Conservation (phyloP, 2,888 invertebrate genomes). For the Tupiocoris notatus region DNA sequence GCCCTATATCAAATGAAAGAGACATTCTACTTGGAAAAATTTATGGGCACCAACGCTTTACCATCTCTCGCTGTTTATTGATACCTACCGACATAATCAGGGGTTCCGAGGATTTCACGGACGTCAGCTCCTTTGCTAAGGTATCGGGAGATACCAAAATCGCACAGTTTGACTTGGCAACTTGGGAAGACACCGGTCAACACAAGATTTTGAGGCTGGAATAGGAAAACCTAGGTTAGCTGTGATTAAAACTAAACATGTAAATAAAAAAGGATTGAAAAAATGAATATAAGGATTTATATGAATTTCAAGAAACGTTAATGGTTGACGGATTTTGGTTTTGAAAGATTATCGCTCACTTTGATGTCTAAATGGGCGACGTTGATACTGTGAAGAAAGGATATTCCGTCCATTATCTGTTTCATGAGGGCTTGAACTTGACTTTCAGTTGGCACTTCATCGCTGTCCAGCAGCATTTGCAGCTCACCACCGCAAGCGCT, state of each 20-base stretch:
- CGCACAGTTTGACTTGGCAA: conserved; percentile 63
- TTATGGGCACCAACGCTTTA: too few relatives aligned
- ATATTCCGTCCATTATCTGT: conserved; percentile 87
- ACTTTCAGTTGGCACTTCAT: conserved; percentile 76
- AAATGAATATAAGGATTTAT: too few relatives aligned
- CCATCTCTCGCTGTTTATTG: too few relatives aligned
- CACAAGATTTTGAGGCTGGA: conserved; percentile 68
- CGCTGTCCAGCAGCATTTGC: conserved; percentile 85
- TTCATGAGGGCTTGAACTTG: conserved; percentile 82
- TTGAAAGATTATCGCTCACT: too few relatives aligned
- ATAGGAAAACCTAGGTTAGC: too few relatives aligned
- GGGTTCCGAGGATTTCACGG: conserved; percentile 66
- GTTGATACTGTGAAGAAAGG: conserved; percentile 85
- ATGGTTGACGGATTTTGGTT: too few relatives aligned
- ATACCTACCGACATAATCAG: conserved; percentile 63
- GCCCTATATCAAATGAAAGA: too few relatives aligned
- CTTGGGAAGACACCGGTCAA: conserved; percentile 61
- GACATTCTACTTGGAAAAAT: too few relatives aligned
- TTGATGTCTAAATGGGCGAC: conserved; percentile 70
- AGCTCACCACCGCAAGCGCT: conserved; percentile 94
- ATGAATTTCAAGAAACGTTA: too few relatives aligned
- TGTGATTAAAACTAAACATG: too few relatives aligned
- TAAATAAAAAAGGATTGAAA: too few relatives aligned
- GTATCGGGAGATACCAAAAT: conserved; percentile 64
- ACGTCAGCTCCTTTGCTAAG: conserved; percentile 63